Base-by-base conservation (phyloP, 2,888 invertebrate species). In the Drosophila picticornis region DNA sequence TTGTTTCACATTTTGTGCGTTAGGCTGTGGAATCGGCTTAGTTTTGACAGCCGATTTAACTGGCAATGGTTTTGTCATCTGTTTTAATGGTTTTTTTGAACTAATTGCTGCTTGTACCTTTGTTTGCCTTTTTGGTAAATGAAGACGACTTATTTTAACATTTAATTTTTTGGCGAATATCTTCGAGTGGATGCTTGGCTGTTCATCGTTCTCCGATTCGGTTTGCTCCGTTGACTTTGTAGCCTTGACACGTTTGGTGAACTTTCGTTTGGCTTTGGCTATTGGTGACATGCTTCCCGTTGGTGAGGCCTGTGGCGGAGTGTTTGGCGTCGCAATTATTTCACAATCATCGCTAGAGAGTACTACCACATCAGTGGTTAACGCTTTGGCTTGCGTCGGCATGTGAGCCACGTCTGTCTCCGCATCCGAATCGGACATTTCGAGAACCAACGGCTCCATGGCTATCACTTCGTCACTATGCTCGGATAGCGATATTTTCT, bases 381-480 rank as follows among this genome's bases (percentile, higher is more conserved):
- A 2, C 16, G 5, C 16, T 4, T 50, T 27, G 11, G 25, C 16
- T 34, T 16, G 34, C 34, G 22, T 7, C 10, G 13, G 22, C 22
- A 38, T 1, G 38, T 56, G 13, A 16, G 40, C 55, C 13, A 27
- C 7, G 3, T 46, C 58, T 27, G 52, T 46, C 4, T 89, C 88
- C 6, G 77, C 72, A 7, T 92, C 92, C 0, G 92, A 84, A 36
- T 93, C 93, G 0, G 93, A 92, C 55, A 87, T 64, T 71, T 89
- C 89, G 29, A 92, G 90, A 5, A 93, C 13, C 55, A 93, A 75
- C 0, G 93, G 93, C 3, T 93, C 92, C 93, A 93, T 93, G 19
- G 86, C 81, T 34, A 89, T 66, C 0, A 81, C 77, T 22, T 92
- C 92, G 31, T 93, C 92, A 7, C 89, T 90, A 10, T 75, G 72